A percentile compares a stretch with the other conserved stretches of the same genome.
phyloP scores from a whole-genome alignment of 2,113 vertebrate genomes.

The Speoplatyrhinus poulsoni region DNA sequence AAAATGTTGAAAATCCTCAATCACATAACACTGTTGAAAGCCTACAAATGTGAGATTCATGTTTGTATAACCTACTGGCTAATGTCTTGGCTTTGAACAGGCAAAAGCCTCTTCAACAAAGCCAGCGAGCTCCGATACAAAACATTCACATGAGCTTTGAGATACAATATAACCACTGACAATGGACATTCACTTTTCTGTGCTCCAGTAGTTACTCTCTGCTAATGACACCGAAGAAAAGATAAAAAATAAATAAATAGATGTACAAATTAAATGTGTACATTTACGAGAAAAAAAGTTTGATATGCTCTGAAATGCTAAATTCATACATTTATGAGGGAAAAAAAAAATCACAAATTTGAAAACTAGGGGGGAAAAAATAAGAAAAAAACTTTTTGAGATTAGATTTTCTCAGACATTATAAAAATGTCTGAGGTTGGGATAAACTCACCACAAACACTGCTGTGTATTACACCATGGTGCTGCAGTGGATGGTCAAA shows the following conservation, averaged over 20 bases:
- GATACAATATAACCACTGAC: constrained; percentile 22
- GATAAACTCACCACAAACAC: too few species aligned
- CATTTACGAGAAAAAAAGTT: constrained; percentile 9
- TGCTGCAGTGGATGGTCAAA: too few species aligned
- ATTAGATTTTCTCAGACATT: too few species aligned
- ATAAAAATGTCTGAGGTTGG: too few species aligned
- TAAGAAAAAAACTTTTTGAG: too few species aligned
- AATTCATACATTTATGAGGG: too few species aligned
- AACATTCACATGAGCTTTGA: constrained; percentile 31
- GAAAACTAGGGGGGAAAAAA: too few species aligned
- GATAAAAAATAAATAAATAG: constrained; percentile 18
- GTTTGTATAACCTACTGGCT: constrained; percentile 22
- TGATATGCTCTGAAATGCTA: not conserved
- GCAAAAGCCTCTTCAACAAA: not conserved
- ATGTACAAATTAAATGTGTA: constrained; percentile 11
- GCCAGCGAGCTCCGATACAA: constrained; percentile 4
- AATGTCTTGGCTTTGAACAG: constrained; percentile 31
- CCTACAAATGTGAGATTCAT: constrained; percentile 29
- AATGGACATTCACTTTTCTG: constrained; percentile 37
- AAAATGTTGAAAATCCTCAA: constrained; percentile 1
- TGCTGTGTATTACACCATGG: too few species aligned
- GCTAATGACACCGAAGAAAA: constrained; percentile 44
- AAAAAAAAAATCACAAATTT: too few species aligned
- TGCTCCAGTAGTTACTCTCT: constrained; percentile 33
- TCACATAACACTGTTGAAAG: constrained; percentile 31